phyloP scores from a whole-genome alignment of 2,888 invertebrate genomes.

The Drosophila flavopinicola region DNA sequence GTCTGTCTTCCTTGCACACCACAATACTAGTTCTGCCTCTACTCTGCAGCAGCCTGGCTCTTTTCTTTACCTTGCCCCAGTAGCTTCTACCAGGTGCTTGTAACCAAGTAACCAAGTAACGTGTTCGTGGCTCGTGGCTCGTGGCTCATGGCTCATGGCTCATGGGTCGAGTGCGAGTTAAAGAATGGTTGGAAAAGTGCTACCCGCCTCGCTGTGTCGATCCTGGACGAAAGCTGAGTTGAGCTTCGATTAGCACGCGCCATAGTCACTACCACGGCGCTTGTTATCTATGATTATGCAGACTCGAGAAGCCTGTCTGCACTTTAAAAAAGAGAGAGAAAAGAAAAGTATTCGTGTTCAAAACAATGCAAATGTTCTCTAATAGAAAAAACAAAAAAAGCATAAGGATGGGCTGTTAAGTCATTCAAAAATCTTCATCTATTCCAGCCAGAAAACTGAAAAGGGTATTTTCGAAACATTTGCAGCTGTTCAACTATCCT shows the following conservation, averaged over 20 bases:
- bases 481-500: too few species aligned
- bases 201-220: not conserved
- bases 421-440: too few species aligned
- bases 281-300: constrained; percentile 53
- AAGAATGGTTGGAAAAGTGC: constrained; percentile 2
- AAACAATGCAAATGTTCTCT: too few species aligned
- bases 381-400: too few species aligned
- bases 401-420: too few species aligned
- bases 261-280: constrained; percentile 10
- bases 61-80: constrained; percentile 5
- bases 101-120: constrained; percentile 11
- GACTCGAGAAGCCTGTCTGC: constrained; percentile 1
- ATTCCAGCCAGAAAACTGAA: too few species aligned
- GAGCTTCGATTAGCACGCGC: constrained; percentile 20
- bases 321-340: too few species aligned
- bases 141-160: too few species aligned
- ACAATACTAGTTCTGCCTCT: constrained; percentile 19
- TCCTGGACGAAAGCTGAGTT: constrained; percentile 2
- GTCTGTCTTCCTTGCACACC: constrained; percentile 4
- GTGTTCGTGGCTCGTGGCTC: constrained; percentile 32
- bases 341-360: too few species aligned
- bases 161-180: constrained; percentile 4
- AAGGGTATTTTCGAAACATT: too few species aligned
- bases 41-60: too few species aligned
- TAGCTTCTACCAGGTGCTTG: constrained; percentile 29